Evolutionary conservation across 2,888 invertebrate species (phyloP), one percentile per base, ranked within the genome.

Genomic region (Oxystoma pomonae): DNA sequence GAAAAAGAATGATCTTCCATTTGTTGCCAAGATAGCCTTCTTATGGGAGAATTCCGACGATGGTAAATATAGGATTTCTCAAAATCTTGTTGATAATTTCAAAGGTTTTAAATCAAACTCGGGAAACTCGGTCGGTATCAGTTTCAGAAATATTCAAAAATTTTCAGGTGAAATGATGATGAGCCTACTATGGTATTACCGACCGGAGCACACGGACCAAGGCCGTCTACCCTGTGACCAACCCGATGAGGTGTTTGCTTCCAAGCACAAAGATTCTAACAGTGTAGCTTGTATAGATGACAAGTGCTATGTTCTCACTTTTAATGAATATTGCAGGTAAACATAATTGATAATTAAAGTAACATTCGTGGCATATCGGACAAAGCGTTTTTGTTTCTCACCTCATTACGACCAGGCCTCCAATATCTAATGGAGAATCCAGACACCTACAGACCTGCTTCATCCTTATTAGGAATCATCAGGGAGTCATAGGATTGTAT

Each of bases 231-330:
- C 88, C 16, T 85, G 85, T 58, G 94, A 96, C 79, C 90, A 91
- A 76, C 87, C 89, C 12, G 94, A 94, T 77, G 98, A 98, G 81
- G 91, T 98, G 64, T 98, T 96, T 81, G 97, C 98, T 55, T 97
- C 96, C 19, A 88, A 94, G 64, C 98, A 98, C 81, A 88, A 94
- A 67, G 98, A 98, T 83, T 92, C 92, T 70, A 95, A 96, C 82
- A 94, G 94, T 74, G 97, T 97, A 63, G 97, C 97, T 63, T 97
- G 96, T 80, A 97, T 98, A 75, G 98, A 98, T 80, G 98, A 98
- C 83, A 95, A 94, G 81, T 97, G 97, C 82, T 96, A 93, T 81
- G 97, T 98, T 67, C 87, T 98, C 73, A 96, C 96, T 51, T 96
- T 91, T 80, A 94, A 94, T 81, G 97, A 98, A 83, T 98, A 96